These are phyloP conservation scores for Rhinophrynus dorsalis DNA, from an alignment of 2,797 vertebrate genomes.

Conservation along the genomic window DNA sequence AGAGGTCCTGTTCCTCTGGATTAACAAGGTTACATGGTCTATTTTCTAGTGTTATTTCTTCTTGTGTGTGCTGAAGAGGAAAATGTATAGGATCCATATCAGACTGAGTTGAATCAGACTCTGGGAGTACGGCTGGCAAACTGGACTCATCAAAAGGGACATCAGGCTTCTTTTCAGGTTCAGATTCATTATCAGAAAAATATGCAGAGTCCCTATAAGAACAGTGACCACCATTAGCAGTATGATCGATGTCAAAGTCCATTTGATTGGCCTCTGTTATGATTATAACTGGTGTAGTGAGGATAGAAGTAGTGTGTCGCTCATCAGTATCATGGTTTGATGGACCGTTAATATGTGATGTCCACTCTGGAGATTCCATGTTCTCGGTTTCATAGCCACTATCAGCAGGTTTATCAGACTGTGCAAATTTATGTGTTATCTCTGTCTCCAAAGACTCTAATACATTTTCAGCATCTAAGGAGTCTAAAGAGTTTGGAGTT, in stretches of 20 bases:
- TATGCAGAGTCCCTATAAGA: constrained; percentile 94
- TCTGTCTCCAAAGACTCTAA: constrained; percentile 72
- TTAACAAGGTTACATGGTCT: background rate
- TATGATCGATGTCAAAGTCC: constrained; percentile 60
- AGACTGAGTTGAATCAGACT: background rate
- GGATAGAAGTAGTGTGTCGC: constrained; percentile 31
- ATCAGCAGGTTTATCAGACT: constrained; percentile 92
- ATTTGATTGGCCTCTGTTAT: constrained; percentile 73
- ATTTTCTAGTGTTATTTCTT: constrained; percentile 22
- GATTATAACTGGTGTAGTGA: constrained; percentile 79
- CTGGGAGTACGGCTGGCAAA: background rate
- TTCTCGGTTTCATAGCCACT: constrained; percentile 98
- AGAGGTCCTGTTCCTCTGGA: constrained; percentile 11
- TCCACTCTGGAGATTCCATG: constrained; percentile 96
- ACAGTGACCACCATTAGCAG: constrained; percentile 66
- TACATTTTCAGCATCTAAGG: constrained; percentile 80
- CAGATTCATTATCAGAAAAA: constrained; percentile 96
- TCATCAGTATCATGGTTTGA: constrained; percentile 39
- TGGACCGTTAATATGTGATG: constrained; percentile 73
- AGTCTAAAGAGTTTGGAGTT: constrained; percentile 91
- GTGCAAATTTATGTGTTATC: constrained; percentile 78
- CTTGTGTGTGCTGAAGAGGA: background rate
- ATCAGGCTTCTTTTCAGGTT: constrained; percentile 86
- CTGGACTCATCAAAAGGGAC: constrained; percentile 58
- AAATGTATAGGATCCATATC: constrained; percentile 7